A percentile compares a stretch with the other conserved stretches of the same genome.
phyloP scores from a whole-genome alignment of 2,797 vertebrate genomes.

The Ambastaia sidthimunki region DNA sequence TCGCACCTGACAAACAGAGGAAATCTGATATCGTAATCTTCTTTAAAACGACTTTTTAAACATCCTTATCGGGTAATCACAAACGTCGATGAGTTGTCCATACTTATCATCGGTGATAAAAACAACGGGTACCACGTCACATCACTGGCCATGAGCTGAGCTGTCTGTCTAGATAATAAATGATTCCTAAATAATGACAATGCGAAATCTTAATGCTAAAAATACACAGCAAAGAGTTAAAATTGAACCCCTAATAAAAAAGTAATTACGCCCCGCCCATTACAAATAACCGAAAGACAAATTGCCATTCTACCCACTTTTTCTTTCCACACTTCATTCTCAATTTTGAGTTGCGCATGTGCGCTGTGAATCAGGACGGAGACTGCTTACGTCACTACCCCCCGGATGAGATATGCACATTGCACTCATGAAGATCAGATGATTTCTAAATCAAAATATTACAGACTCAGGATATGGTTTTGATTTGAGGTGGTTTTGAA shows the following conservation, averaged over 20 bases:
- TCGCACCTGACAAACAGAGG: neutral
- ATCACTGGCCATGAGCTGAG: no score
- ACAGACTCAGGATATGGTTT: neutral
- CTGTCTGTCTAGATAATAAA: no score
- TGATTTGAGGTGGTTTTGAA: slow-evolving; percentile 10
- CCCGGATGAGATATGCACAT: neutral
- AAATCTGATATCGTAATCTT: neutral
- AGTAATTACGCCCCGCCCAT: no score
- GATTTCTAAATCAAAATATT: neutral
- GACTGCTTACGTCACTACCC: slow-evolving; percentile 18
- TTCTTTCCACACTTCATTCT: neutral
- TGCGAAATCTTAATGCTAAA: no score
- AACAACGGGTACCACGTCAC: neutral
- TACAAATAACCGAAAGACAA: no score
- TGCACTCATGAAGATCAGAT: no score
- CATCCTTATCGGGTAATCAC: neutral
- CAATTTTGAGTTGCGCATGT: slow-evolving; percentile 28
- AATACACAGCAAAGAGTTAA: no score
- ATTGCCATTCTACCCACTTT: no score
- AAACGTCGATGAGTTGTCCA: neutral
- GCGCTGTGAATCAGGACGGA: neutral
- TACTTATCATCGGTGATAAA: neutral
- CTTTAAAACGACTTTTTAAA: neutral
- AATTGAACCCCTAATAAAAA: no score
- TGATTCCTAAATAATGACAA: no score